Percentiles rank a stretch among this genome's conserved stretches.
Evolutionary conservation across 2,797 vertebrate species (phyloP).

Genomic region (Sciurus vulgaris): DNA sequence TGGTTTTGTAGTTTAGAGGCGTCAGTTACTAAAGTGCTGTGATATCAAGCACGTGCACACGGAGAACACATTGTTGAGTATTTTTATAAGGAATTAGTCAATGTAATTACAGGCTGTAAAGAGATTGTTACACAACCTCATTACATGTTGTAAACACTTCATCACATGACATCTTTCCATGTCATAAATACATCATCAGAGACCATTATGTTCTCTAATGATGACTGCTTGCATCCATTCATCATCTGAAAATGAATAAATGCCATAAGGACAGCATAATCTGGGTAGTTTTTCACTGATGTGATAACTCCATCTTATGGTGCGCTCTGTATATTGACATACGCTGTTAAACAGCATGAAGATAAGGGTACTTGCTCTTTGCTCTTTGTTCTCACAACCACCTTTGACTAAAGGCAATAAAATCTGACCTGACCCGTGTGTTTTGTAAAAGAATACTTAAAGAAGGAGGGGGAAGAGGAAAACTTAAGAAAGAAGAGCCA

Average conservation of each 20-base stretch:
- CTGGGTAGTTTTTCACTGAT: slow-evolving; percentile 17
- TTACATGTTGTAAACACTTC: slow-evolving; percentile 86
- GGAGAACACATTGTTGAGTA: slow-evolving; percentile 80
- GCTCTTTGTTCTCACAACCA: slow-evolving; percentile 46
- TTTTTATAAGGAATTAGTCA: slow-evolving; percentile 88
- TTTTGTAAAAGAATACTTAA: slow-evolving; percentile 40
- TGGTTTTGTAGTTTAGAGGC: slow-evolving; percentile 51
- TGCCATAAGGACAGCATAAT: slow-evolving; percentile 41
- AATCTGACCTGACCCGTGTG: slow-evolving; percentile 6
- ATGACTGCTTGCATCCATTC: slow-evolving; percentile 79
- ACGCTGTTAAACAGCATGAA: not conserved
- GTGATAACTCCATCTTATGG: slow-evolving; percentile 15
- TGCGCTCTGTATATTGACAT: not conserved
- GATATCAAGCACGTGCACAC: slow-evolving; percentile 80
- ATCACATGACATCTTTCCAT: slow-evolving; percentile 79
- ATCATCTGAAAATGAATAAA: slow-evolving; percentile 77
- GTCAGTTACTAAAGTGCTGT: slow-evolving; percentile 25
- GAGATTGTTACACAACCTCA: slow-evolving; percentile 82
- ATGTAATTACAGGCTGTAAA: slow-evolving; percentile 85
- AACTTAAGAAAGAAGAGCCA: not conserved
- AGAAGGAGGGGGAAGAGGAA: not conserved
- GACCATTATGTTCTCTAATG: slow-evolving; percentile 75
- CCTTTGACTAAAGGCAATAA: slow-evolving; percentile 66
- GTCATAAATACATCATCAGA: slow-evolving; percentile 86
- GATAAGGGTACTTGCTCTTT: slow-evolving; percentile 60